Conservation (phyloP, 2,888 invertebrate genomes). For the Spilosoma lubricipeda region DNA sequence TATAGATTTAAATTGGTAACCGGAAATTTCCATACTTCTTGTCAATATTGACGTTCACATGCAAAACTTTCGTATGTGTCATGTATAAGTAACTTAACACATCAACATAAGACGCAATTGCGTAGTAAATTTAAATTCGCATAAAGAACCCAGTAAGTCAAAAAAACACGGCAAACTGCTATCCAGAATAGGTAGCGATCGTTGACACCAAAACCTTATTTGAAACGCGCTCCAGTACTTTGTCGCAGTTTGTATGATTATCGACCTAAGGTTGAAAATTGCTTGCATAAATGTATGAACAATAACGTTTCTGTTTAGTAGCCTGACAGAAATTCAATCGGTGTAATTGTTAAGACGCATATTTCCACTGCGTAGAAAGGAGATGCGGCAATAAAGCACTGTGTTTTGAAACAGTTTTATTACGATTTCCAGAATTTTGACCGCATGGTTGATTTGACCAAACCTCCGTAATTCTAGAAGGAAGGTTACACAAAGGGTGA, state of each 20-base stretch:
- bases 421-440: constrained; percentile 1
- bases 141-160: constrained; percentile 26
- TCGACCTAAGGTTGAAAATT: constrained; percentile 35
- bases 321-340: constrained; percentile 47
- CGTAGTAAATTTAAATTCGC: constrained; percentile 37
- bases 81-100: not conserved
- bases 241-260: constrained; percentile 24
- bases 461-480: no score
- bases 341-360: constrained; percentile 48
- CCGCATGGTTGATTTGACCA: not conserved
- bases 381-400: constrained; percentile 29
- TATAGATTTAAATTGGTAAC: not conserved
- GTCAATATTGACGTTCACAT: constrained; percentile 2
- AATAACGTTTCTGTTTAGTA: constrained; percentile 47
- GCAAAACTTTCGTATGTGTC: not conserved
- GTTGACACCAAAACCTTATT: constrained; percentile 58
- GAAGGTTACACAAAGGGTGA: no score
- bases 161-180: constrained; percentile 50
- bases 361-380: constrained; percentile 31
- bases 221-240: constrained; percentile 32
- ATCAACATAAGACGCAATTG: constrained; percentile 27
- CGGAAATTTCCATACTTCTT: not conserved
- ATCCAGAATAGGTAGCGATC: constrained; percentile 40
- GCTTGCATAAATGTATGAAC: constrained; percentile 21
- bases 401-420: constrained; percentile 20